These are phyloP conservation scores for Meleagris gallopavo DNA, from an alignment of 2,113 vertebrate genomes.

Conservation along the genomic window DNA sequence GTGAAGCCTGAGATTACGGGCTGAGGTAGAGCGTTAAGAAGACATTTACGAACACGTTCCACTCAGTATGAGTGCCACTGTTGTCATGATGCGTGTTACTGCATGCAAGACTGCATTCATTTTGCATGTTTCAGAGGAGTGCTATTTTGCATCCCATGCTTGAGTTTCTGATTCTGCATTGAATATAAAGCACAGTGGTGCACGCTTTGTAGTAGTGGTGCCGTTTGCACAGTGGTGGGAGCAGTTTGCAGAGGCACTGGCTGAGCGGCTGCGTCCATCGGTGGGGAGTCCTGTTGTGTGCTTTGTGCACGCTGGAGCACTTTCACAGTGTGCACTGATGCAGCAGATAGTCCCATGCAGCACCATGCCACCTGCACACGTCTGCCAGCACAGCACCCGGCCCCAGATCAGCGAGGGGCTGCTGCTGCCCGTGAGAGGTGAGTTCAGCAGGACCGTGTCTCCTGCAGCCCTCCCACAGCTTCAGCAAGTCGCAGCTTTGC, in stretches of 20 bases:
- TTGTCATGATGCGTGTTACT: rapidly evolving
- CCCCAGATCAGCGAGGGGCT: too few species aligned
- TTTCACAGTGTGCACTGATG: rapidly evolving
- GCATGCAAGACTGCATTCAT: too few species aligned
- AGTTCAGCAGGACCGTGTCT: rapidly evolving
- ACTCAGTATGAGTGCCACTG: rapidly evolving
- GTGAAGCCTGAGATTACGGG: not conserved
- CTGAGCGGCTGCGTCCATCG: rapidly evolving
- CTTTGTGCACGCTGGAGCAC: rapidly evolving
- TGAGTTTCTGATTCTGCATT: rapidly evolving
- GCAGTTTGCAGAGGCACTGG: not conserved
- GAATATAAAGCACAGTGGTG: rapidly evolving
- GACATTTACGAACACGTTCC: rapidly evolving
- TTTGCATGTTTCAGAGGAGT: rapidly evolving
- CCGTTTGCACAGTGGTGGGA: rapidly evolving
- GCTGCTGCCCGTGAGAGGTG: not conserved
- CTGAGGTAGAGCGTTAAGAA: not conserved
- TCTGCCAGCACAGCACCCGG: rapidly evolving
- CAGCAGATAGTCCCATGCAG: rapidly evolving
- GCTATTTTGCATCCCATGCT: not conserved
- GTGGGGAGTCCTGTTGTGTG: too few species aligned
- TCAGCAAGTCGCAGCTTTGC: rapidly evolving
- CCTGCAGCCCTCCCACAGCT: not conserved
- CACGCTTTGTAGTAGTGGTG: rapidly evolving
- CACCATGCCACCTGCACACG: rapidly evolving